Conservation (phyloP, 2,888 invertebrate genomes). For the Leptarthrus brevirostris region DNA sequence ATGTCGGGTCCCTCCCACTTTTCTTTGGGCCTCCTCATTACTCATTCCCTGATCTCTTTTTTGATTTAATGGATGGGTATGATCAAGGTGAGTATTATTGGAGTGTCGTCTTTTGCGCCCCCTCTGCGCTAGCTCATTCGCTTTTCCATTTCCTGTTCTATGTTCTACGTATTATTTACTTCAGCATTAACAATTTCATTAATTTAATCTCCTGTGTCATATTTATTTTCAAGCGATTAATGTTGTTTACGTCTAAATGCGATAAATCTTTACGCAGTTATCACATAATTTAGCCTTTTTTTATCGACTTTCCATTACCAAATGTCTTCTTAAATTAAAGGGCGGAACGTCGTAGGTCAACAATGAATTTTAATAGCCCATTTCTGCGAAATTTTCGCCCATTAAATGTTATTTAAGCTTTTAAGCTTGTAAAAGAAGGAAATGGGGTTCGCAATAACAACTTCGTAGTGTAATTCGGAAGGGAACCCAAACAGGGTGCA, state of each 20-base stretch:
- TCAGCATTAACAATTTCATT: too few species aligned
- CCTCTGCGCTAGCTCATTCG: too few species aligned
- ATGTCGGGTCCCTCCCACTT: too few species aligned
- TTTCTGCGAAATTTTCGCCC: slow-evolving; percentile 13
- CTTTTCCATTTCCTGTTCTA: too few species aligned
- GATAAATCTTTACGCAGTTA: slow-evolving; percentile 14
- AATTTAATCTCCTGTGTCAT: too few species aligned
- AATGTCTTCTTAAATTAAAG: not conserved
- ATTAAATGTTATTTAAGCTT: slow-evolving; percentile 31
- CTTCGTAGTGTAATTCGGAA: not conserved
- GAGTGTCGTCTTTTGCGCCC: too few species aligned
- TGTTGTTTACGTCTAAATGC: not conserved
- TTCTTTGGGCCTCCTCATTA: too few species aligned
- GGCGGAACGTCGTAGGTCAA: slow-evolving; percentile 19
- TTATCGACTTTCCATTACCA: slow-evolving; percentile 17
- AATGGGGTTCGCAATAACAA: slow-evolving; percentile 25
- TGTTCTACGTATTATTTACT: too few species aligned
- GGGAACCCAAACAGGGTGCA: not conserved
- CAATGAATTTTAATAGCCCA: slow-evolving; percentile 38
- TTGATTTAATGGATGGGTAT: too few species aligned
- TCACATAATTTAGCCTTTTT: slow-evolving; percentile 27
- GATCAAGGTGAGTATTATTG: too few species aligned
- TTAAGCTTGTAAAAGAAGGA: slow-evolving; percentile 10
- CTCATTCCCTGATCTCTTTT: too few species aligned
- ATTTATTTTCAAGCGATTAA: too few species aligned